Conservation (phyloP, 1,140 invertebrate genomes). For the Sweltsa coloradensis region DNA sequence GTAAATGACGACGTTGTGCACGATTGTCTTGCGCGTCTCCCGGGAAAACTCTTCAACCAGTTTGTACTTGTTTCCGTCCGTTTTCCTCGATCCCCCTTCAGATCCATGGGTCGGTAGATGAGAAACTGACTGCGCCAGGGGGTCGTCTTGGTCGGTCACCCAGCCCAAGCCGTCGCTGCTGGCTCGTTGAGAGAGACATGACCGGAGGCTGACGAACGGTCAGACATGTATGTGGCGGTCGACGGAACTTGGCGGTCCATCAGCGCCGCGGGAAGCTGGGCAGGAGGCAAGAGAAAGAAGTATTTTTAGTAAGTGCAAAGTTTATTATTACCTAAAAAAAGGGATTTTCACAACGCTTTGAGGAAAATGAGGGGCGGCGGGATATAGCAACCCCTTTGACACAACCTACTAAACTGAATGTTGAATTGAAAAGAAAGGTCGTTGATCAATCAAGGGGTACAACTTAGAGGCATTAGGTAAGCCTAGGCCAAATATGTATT, state of each 20-base stretch:
- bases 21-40: slow-evolving; percentile 47
- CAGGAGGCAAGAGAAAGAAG: slow-evolving; percentile 10
- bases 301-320: no score
- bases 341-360: no score
- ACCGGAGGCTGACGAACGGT: slow-evolving; percentile 16
- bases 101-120: slow-evolving; percentile 37
- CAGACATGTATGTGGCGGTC: slow-evolving; percentile 16
- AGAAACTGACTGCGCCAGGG: slow-evolving; percentile 35
- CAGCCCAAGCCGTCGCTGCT: slow-evolving; percentile 22
- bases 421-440: no score
- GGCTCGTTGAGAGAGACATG: no score
- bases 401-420: no score
- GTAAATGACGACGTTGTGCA: slow-evolving; percentile 52
- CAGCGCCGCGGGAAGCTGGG: slow-evolving; percentile 28
- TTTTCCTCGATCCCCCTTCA: slow-evolving; percentile 41
- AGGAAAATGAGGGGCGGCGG: no score
- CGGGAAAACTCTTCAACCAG: slow-evolving; percentile 46
- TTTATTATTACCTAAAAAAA: no score
- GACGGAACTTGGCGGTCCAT: slow-evolving; percentile 20
- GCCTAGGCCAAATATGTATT: no score
- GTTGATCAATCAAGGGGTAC: no score
- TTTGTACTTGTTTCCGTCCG: slow-evolving; percentile 31
- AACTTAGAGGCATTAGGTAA: no score
- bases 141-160: slow-evolving; percentile 31
- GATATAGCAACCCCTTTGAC: no score